Evolutionary conservation across 2,888 invertebrate genomes (phyloP).

Genomic region (Campopleginae sp.): DNA sequence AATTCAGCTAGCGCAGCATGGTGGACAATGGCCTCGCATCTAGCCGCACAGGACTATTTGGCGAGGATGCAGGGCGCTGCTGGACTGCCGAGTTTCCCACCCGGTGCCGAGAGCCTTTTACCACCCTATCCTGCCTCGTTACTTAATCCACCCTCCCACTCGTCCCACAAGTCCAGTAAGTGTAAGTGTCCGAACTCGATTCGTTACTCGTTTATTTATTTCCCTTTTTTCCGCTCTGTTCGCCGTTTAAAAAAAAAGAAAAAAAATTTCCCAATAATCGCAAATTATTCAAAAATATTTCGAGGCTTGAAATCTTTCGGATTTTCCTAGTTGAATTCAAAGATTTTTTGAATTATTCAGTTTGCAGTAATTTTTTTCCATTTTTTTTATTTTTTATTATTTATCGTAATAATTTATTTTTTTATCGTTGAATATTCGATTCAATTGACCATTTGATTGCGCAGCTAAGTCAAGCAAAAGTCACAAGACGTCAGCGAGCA

Average conservation of each 20-base stretch:
- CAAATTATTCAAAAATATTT: no score
- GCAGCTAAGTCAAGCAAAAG: slow-evolving; percentile 83
- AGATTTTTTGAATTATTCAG: background rate
- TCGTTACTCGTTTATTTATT: slow-evolving; percentile 31
- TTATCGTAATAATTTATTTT: background rate
- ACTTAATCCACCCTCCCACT: slow-evolving; percentile 85
- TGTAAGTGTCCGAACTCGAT: slow-evolving; percentile 76
- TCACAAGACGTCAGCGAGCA: slow-evolving; percentile 81
- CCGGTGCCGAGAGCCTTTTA: slow-evolving; percentile 84
- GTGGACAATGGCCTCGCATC: slow-evolving; percentile 96
- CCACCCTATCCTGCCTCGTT: slow-evolving; percentile 87
- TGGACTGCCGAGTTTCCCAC: slow-evolving; percentile 90
- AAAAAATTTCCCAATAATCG: no score
- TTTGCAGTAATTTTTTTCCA: background rate
- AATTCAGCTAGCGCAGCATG: slow-evolving; percentile 88
- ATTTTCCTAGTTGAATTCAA: no score
- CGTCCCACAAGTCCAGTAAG: slow-evolving; percentile 84
- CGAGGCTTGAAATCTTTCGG: no score
- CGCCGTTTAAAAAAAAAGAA: no score
- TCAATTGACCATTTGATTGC: slow-evolving; percentile 6
- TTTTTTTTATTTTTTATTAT: no score
- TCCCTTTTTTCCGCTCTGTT: background rate
- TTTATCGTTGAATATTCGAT: slow-evolving; percentile 29
- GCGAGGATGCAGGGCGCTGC: slow-evolving; percentile 91
- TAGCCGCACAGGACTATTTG: slow-evolving; percentile 95